Evolutionary conservation across 2,888 invertebrate genomes (phyloP).

Genomic region (Diarsia rubi): DNA sequence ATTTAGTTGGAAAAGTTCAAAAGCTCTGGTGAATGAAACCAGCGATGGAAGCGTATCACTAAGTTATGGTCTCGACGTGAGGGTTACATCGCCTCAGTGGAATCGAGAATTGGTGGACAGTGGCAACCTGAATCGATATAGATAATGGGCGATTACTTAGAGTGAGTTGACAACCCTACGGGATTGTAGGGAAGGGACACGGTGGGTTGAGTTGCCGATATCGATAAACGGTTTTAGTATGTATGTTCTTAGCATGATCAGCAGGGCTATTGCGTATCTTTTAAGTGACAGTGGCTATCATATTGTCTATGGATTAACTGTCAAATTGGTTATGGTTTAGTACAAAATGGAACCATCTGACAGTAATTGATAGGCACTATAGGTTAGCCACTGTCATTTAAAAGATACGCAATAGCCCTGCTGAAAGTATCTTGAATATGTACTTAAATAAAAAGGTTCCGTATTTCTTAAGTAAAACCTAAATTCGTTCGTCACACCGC

Average conservation of each 20-base stretch:
- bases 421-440: too few species aligned
- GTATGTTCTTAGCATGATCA: too few species aligned
- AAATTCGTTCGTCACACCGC: neutral
- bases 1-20: neutral
- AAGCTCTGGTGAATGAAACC: neutral
- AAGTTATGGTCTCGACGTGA: conserved; percentile 8
- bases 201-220: neutral
- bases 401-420: too few species aligned
- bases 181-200: conserved; percentile 70
- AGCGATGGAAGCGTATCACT: conserved; percentile 46
- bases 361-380: too few species aligned
- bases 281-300: too few species aligned
- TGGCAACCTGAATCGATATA: conserved; percentile 79
- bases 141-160: conserved; percentile 85
- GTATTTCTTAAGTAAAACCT: too few species aligned
- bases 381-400: too few species aligned
- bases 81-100: conserved; percentile 36
- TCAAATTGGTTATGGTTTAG: too few species aligned
- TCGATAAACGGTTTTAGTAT: neutral
- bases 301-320: too few species aligned
- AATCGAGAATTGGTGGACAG: conserved; percentile 73
- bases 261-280: too few species aligned
- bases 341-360: too few species aligned
- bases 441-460: too few species aligned
- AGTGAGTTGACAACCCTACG: conserved; percentile 81